These are phyloP conservation scores for Slavum lentiscoides DNA, from an alignment of 2,888 invertebrate species.

Conservation along the genomic window DNA sequence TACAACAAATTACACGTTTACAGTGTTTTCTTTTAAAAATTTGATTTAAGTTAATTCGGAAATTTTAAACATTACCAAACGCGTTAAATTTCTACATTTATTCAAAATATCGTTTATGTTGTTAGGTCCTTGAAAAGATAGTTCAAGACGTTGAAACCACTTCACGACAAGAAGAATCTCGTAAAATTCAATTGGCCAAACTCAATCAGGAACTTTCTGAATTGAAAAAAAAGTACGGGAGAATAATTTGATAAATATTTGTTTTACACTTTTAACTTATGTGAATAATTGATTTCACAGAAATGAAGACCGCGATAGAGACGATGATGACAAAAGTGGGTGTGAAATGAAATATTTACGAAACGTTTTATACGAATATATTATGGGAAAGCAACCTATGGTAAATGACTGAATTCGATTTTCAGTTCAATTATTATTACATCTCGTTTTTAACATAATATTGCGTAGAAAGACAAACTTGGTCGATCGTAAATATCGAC, in stretches of 20 bases:
- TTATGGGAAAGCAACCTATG: conserved; percentile 82
- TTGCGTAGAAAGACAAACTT: no score
- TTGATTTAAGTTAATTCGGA: background rate
- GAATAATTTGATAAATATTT: conserved; percentile 2
- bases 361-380: conserved; percentile 89
- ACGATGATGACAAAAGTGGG: conserved; percentile 61
- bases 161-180: conserved; percentile 36
- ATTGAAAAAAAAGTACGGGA: conserved; percentile 50
- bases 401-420: conserved; percentile 61
- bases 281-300: background rate
- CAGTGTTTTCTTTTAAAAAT: conserved; percentile 17
- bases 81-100: background rate
- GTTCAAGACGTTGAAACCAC: conserved; percentile 59
- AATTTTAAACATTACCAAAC: background rate
- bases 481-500: no score
- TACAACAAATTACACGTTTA: conserved; percentile 48
- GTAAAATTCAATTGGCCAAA: conserved; percentile 38
- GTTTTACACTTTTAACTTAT: background rate
- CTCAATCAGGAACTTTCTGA: conserved; percentile 48
- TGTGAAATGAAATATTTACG: conserved; percentile 87
- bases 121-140: conserved; percentile 43
- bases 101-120: conserved; percentile 1
- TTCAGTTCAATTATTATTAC: background rate
- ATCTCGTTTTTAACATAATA: background rate
- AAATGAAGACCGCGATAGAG: conserved; percentile 27